Evolutionary conservation across 2,888 invertebrate species (phyloP).

Genomic region (Drosophila cyrtoloma): DNA sequence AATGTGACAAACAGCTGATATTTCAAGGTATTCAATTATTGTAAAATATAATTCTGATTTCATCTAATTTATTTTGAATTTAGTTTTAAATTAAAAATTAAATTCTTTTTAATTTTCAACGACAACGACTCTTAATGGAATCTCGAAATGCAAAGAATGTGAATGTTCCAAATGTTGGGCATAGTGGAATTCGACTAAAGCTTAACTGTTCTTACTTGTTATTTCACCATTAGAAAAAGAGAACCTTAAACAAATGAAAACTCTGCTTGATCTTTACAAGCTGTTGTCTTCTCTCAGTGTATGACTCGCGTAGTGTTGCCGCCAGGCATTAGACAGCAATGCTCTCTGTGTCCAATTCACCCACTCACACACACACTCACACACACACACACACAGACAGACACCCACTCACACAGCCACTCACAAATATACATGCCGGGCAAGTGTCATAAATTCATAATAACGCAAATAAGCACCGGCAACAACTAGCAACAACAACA

Average conservation of each 20-base stretch:
- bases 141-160: background rate
- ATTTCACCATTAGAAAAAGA: background rate
- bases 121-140: no score
- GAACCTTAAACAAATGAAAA: background rate
- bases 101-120: background rate
- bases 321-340: background rate
- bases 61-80: no score
- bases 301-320: background rate
- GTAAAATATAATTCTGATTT: no score
- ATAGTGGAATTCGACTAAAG: background rate
- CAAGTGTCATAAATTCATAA: constrained; percentile 82
- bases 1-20: no score
- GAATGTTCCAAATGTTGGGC: background rate
- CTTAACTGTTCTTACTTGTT: background rate
- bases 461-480: constrained; percentile 82
- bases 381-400: constrained; percentile 13
- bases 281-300: background rate
- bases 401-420: constrained; percentile 11
- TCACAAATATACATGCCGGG: constrained; percentile 43
- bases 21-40: no score
- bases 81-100: no score
- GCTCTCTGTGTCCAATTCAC: background rate
- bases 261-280: background rate
- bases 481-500: constrained; percentile 23
- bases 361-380: constrained; percentile 5